Evolutionary conservation across 2,113 vertebrate genomes (phyloP), one percentile per base, ranked within the genome.

Genomic region (Psettodes erumei): DNA sequence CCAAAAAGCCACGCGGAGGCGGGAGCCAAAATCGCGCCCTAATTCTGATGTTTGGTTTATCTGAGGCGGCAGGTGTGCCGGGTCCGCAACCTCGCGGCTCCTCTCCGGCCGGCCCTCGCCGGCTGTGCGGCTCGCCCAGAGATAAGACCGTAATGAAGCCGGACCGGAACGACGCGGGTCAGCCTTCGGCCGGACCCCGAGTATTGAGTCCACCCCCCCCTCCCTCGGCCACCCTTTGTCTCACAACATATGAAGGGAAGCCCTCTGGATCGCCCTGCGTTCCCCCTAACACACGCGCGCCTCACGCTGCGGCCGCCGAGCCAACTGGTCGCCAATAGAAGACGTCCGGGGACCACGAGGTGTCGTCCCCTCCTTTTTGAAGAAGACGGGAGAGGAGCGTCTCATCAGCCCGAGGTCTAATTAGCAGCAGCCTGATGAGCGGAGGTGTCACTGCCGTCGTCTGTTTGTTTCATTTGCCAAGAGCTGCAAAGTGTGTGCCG

Each of bases 71-170:
- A 93, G 92, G 89, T 93, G 89, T 85, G 81, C 85, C 72, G 23
- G 68, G 86, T 86, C 76, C 65, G 77, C 72, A 72, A 83, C 83
- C 84, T 81, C 11, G 33, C 61, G 4, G 53, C 38, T 83, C 79
- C 87, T 47, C 68, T 79, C 62, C 88, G 80, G 83, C 74, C 83
- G 32, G 42, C 82, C 75, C 72, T 73, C 60, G 5, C 86, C 65
- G 85, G 74, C 88, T 90, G 78, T 86, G 67, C 61, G 73, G 82
- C 82, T 79, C 53, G 63, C 77, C 77, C 55, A 71, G 82, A 90
- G 90, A 93, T 93, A 92, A 91, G 85, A 71, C 77, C 62, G 89
- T 92, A 93, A 93, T 93, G 91, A 91, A 84, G 86, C 90, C 84
- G 74, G 83, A 82, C 84, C 79, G 89, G 85, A 91, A 90, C 82